Conservation (phyloP, 2,797 vertebrate genomes). For the Pangasius macronema region DNA sequence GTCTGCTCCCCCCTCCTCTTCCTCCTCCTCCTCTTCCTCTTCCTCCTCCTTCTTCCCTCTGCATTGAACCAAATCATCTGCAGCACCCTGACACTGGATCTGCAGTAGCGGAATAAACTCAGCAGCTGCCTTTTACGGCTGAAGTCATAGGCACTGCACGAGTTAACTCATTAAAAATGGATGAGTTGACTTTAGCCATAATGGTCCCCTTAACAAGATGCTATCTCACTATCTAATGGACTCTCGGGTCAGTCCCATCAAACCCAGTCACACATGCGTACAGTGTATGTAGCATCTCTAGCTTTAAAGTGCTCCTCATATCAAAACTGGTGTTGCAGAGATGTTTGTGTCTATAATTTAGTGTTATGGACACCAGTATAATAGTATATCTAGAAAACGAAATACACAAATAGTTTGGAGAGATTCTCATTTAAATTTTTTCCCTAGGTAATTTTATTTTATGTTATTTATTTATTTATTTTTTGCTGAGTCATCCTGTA, state of each 20-base stretch:
- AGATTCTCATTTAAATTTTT: background rate
- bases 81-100: slow-evolving; percentile 68
- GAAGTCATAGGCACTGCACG: background rate
- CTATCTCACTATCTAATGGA: background rate
- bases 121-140: slow-evolving; percentile 8
- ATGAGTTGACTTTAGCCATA: background rate
- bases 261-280: background rate
- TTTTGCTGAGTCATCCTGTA: background rate
- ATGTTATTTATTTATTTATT: background rate
- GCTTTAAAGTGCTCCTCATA: background rate
- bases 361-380: background rate
- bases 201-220: background rate
- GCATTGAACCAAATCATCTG: slow-evolving; percentile 77
- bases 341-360: background rate
- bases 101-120: slow-evolving; percentile 55
- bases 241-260: background rate
- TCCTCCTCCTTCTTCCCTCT: slow-evolving; percentile 61
- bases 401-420: background rate
- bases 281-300: background rate
- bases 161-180: background rate
- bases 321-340: background rate
- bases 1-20: slow-evolving; percentile 57
- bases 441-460: background rate
- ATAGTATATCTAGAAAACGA: background rate
- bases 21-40: slow-evolving; percentile 47